phyloP scores from a whole-genome alignment of 2,888 invertebrate genomes.

The Andrena chrysosceles region DNA sequence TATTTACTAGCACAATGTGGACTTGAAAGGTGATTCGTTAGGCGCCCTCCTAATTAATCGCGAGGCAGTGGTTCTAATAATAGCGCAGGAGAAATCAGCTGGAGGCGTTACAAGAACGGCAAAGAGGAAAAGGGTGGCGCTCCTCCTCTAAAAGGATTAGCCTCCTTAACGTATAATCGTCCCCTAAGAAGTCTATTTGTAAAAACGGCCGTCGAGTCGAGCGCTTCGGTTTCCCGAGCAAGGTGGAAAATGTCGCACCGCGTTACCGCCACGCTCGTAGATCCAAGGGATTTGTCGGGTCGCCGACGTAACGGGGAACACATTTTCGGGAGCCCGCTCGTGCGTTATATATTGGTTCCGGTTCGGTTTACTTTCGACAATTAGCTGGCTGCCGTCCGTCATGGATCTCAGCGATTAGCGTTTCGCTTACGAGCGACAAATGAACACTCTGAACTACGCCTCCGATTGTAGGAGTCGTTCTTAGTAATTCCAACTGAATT shows the following conservation, averaged over 20 bases:
- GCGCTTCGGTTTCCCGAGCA: slow-evolving; percentile 68
- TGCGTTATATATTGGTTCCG: slow-evolving; percentile 79
- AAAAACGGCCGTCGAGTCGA: slow-evolving; percentile 62
- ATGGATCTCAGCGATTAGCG: neutral
- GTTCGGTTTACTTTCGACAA: slow-evolving; percentile 58
- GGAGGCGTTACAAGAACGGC: slow-evolving; percentile 46
- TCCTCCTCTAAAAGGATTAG: slow-evolving; percentile 56
- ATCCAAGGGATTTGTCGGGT: slow-evolving; percentile 76
- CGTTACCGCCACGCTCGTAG: slow-evolving; percentile 66
- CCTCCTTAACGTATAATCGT: slow-evolving; percentile 60
- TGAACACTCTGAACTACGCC: too few relatives aligned
- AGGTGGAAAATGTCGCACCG: slow-evolving; percentile 76
- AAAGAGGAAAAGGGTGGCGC: slow-evolving; percentile 23
- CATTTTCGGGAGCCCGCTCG: slow-evolving; percentile 62
- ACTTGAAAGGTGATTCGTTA: too few relatives aligned
- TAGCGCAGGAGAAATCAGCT: slow-evolving; percentile 18
- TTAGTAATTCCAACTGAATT: too few relatives aligned
- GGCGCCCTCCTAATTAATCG: neutral
- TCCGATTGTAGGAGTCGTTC: too few relatives aligned
- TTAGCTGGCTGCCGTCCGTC: neutral
- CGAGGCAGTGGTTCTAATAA: slow-evolving; percentile 29
- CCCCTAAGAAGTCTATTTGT: slow-evolving; percentile 66
- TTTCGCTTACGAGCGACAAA: neutral
- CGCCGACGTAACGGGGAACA: slow-evolving; percentile 77
- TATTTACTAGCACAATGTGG: too few relatives aligned